Percentiles rank a stretch among this genome's conserved stretches.
Conservation (phyloP, 2,113 vertebrate species). For the Calypte anna region DNA sequence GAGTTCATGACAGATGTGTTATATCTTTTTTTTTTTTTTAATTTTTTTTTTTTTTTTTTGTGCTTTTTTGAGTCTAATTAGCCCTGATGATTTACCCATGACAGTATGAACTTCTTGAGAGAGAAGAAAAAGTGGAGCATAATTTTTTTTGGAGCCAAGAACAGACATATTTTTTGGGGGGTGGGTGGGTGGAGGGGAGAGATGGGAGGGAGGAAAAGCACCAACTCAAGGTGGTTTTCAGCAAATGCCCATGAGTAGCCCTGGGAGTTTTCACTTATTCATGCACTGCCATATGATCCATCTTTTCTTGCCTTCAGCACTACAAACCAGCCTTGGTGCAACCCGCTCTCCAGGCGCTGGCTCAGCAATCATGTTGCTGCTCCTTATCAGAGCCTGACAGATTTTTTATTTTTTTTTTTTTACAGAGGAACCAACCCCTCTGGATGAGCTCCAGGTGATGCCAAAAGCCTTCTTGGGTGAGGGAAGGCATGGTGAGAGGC, state of each 20-base stretch:
- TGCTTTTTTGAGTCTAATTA: constrained; percentile 78
- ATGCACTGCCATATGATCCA: constrained; percentile 70
- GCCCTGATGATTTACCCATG: constrained; percentile 73
- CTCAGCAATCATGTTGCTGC: constrained; percentile 9
- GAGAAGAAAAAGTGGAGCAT: constrained; percentile 61
- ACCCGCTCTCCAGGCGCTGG: constrained; percentile 49
- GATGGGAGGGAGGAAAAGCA: neutral
- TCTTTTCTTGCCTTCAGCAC: constrained; percentile 57
- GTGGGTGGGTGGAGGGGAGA: neutral
- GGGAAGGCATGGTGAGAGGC: neutral
- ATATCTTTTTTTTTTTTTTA: constrained; percentile 14
- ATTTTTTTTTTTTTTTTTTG: constrained; percentile 62
- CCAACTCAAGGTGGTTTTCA: constrained; percentile 46
- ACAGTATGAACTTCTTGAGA: constrained; percentile 72
- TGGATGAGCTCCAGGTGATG: constrained; percentile 31
- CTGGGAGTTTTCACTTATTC: constrained; percentile 69
- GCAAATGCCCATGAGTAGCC: constrained; percentile 62
- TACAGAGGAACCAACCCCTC: constrained; percentile 44
- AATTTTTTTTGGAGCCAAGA: constrained; percentile 55
- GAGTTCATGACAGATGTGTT: constrained; percentile 79
- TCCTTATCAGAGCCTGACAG: constrained; percentile 38
- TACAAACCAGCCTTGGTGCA: constrained; percentile 36
- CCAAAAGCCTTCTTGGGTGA: constrained; percentile 23
- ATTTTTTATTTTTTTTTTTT: too few species aligned
- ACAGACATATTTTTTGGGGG: constrained; percentile 44